These are phyloP conservation scores for Sipunculus nudus DNA, from an alignment of 2,888 invertebrate species.

Conservation along the genomic window DNA sequence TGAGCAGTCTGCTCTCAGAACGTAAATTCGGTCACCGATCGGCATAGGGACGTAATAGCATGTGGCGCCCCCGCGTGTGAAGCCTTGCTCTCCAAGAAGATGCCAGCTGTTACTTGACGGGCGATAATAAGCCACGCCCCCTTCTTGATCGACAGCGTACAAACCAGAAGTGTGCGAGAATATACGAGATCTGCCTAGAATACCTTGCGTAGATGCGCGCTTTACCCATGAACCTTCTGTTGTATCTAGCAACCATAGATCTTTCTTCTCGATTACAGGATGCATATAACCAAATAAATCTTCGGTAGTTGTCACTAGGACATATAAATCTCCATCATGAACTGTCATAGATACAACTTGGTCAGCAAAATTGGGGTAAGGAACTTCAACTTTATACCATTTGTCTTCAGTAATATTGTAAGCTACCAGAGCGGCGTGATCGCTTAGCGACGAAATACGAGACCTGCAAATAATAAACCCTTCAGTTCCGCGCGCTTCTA, in stretches of 20 bases:
- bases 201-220: not conserved
- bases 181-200: constrained; percentile 10
- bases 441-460: too few species aligned
- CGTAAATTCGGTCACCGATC: constrained; percentile 11
- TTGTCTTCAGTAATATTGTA: too few species aligned
- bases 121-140: constrained; percentile 13
- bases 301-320: constrained; percentile 16
- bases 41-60: constrained; percentile 24
- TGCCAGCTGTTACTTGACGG: constrained; percentile 3
- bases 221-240: not conserved
- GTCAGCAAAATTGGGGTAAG: too few species aligned
- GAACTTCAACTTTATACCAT: too few species aligned
- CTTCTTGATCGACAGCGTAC: constrained; percentile 13
- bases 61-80: constrained; percentile 2
- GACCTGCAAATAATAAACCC: too few species aligned
- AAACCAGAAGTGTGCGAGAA: constrained; percentile 17
- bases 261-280: constrained; percentile 5
- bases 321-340: constrained; percentile 9
- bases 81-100: not conserved
- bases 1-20: constrained; percentile 7
- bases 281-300: constrained; percentile 24
- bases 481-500: too few species aligned
- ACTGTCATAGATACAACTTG: constrained; percentile 11
- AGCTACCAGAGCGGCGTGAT: too few species aligned
- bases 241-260: constrained; percentile 13